Conservation (phyloP, 2,797 vertebrate genomes). For the Melanotaenia trifasciata region DNA sequence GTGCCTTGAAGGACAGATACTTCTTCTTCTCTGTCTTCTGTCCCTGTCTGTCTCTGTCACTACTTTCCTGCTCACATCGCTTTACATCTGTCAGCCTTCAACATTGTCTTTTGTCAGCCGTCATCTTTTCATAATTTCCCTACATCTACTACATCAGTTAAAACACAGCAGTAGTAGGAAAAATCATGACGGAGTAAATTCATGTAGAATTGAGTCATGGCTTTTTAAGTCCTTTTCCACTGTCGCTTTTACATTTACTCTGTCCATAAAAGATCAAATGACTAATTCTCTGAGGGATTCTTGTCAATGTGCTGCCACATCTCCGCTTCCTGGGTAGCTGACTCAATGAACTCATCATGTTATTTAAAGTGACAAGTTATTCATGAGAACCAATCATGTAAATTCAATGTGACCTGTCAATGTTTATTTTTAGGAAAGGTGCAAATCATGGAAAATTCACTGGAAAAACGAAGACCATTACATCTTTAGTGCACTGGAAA, state of each 20-base stretch:
- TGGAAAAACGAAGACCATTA: not conserved
- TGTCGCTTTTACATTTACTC: constrained; percentile 41
- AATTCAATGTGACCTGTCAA: constrained; percentile 25
- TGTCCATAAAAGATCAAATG: constrained; percentile 41
- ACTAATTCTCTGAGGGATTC: constrained; percentile 28
- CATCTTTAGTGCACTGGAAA: not conserved
- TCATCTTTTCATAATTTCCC: constrained; percentile 48
- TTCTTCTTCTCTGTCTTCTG: constrained; percentile 40
- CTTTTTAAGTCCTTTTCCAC: constrained; percentile 42
- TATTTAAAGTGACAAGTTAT: constrained; percentile 34
- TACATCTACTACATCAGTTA: constrained; percentile 12
- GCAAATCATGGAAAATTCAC: not conserved
- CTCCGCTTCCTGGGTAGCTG: not conserved
- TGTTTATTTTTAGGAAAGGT: constrained; percentile 9
- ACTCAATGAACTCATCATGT: constrained; percentile 32
- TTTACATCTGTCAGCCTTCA: constrained; percentile 57
- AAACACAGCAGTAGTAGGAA: constrained; percentile 19
- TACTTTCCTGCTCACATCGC: constrained; percentile 51
- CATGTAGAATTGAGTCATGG: constrained; percentile 27
- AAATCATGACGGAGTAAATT: constrained; percentile 31
- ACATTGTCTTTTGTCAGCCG: constrained; percentile 63
- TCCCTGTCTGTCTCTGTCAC: constrained; percentile 59
- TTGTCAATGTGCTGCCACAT: constrained; percentile 8
- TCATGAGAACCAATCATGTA: constrained; percentile 21
- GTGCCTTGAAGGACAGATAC: constrained; percentile 71